Base-by-base conservation (phyloP, 2,888 invertebrate genomes). In the Plebejus argus region DNA sequence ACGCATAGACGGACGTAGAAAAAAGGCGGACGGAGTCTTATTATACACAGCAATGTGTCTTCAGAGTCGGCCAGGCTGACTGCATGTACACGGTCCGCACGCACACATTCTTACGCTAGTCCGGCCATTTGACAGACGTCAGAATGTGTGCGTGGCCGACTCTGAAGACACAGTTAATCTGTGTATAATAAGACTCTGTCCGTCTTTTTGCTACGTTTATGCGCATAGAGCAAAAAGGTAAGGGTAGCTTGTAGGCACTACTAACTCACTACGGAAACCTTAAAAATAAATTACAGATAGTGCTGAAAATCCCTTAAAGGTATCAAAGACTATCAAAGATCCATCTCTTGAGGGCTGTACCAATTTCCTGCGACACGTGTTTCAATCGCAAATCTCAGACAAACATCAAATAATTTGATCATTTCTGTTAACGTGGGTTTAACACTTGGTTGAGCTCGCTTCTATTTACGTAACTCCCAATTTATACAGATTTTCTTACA, bases 361-460 rank as follows among this genome's bases (percentile, higher is more conserved):
- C 28, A 12, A 66, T 20, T 10, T 23, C 61, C 10, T 3, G 3
- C 66, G 66, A 66, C 28, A 18, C 66, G 28, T 33, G 66, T 15
- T 33, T 15, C 66, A 66, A 66, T 66, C 61, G 61, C 61, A 15
- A 66, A 66, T 66, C 23, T 66, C 28, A 28, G 28, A 66, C 66
- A 28, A 66, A 33, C 28, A 15, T 28, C 28, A 28, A 66, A 66
- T 33, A 18, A 61, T 61, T 12, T 28, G 15, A 66, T 18, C 66
- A 66, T 15, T 66, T 66, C 66, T 18, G 66, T 66, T 33, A 66
- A 66, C 28, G 23, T 15, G 18, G 15, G 28, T 1, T 18, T 66
- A 15, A 66, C 28, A 66, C 28, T 33, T 33, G 66, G 66, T 18
- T 28, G 15, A 33, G 28, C 18, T 28, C 18, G 66, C 28, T 66